Evolutionary conservation across 2,888 invertebrate genomes (phyloP), one percentile per base, ranked within the genome.

Genomic region (Odontocolon sp.): DNA sequence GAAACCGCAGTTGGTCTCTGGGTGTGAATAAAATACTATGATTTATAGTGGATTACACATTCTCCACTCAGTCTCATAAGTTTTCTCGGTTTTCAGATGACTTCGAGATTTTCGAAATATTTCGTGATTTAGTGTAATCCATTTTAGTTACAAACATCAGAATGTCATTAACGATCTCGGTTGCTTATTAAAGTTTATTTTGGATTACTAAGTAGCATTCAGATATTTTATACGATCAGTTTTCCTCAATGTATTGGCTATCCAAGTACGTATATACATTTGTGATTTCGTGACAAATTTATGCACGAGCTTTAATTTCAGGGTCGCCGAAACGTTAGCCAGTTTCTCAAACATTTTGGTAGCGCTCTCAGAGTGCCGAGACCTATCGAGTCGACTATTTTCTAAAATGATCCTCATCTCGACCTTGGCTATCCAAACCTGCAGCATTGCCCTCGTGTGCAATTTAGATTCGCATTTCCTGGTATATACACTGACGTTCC

Each of bases 401-500:
- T 67, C 75, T 70, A 72, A 68, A 61, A 72, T 63, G 64, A 76
- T 74, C 52, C 64, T 47, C 31, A n/a, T 68, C 59, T 42, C 66
- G 72, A 66, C 79, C 79, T 77, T 72, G 76, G 59, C 59, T 31
- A 33, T 16, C 47, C 21, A 40, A 61, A 63, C 11, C 42, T 21
- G 50, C 45, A 38, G 42, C 50, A 33, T 11, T 31, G 42, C 63
- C 36, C 40, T 38, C 14, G 45, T 47, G 21, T 36, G 56, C 61
- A 14, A 54, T 56, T 70, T 52, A 23, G 47, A 11, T 28, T 56
- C 31, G 66, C 47, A 31, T 56, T 56, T 72, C 47, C 42, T 42
- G 33, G 54, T 64, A 56, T 21, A 45, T 9, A 68, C n/a, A 14
- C 8, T 9, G 11, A 4, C 31, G 26, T 63, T n/a, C n/a, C 42